Base-by-base conservation (phyloP, 1,140 invertebrate genomes). In the Cyclina sinensis region DNA sequence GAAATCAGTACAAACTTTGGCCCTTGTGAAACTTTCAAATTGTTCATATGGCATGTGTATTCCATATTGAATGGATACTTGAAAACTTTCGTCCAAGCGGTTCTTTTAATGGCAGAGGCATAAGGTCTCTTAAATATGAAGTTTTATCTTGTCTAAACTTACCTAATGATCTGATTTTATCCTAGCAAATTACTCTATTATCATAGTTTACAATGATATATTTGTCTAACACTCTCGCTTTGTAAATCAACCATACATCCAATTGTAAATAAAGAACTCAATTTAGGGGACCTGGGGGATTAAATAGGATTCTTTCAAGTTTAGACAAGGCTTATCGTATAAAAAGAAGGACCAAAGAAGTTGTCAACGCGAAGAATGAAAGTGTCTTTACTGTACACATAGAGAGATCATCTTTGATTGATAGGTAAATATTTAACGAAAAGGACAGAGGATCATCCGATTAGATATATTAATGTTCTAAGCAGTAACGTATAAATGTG, bases 341-440 rank as follows among this genome's bases (percentile, higher is more conserved):
- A 37, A 70, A n/a, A 37, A 21, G 35, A 70, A 35, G 32, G 65
- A 70, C 65, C 65, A 70, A 70, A 70, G 65, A 70, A 70, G 65
- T 70, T 70, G 65, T 70, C 65, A 70, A 70, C 65, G 65, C 32
- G 65, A 70, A 70, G 32, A 70, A 70, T 70, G 32, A 18, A 70
- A 70, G 65, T 70, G 65, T 70, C 65, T 70, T 35, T 70, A 27
- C 32, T 18, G 21, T 70, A 1, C 12, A 70, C 65, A 70, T 27
- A 70, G 11, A 27, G 30, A 24, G 65, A 39, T 70, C 65, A 37
- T 2, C 4, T 70, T 70, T 70, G 65, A 70, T 70, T 70, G 65
- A 70, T 70, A 16, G 65, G 65, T 37, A 70, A 70, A 70, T 39
- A 70, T 70, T 70, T 70, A 37, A 30, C 24, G 27, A 70, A 70